These are phyloP conservation scores for Epirrhoe alternata DNA, from an alignment of 2,888 invertebrate species.

Conservation along the genomic window DNA sequence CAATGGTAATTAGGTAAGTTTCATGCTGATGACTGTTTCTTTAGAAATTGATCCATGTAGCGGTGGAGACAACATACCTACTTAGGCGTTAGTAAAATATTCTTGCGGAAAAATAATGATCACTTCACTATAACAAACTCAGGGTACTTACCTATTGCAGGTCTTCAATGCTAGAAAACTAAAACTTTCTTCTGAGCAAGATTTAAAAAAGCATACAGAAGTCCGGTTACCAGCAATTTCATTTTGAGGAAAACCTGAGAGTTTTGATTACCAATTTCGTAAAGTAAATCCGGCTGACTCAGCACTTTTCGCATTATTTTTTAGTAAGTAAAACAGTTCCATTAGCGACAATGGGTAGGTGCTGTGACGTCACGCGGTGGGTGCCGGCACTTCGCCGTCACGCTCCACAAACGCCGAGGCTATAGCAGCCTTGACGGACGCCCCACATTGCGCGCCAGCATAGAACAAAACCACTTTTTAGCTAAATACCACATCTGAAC, in stretches of 20 bases:
- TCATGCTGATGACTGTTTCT: conserved; percentile 30
- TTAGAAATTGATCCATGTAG: not conserved
- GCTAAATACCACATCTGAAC: conserved; percentile 62
- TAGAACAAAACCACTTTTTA: conserved; percentile 72
- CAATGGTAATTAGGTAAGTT: conserved; percentile 42
- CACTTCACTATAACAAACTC: not conserved
- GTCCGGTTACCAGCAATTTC: no score
- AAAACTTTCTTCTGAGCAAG: not conserved
- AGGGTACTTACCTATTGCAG: not conserved
- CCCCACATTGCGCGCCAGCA: conserved; percentile 79
- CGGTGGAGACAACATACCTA: conserved; percentile 10
- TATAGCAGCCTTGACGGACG: conserved; percentile 80
- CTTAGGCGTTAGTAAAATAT: not conserved
- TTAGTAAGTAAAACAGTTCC: conserved; percentile 15
- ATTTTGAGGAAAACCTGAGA: no score
- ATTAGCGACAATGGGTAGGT: conserved; percentile 15
- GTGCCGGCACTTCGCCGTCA: conserved; percentile 84
- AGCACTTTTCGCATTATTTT: not conserved
- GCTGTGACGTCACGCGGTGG: conserved; percentile 76
- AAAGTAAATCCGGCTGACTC: not conserved
- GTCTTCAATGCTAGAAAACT: not conserved
- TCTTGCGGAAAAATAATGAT: not conserved
- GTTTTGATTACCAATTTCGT: not conserved
- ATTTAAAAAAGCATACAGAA: no score
- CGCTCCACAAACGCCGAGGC: conserved; percentile 84